Evolutionary conservation across 2,888 invertebrate species (phyloP).

Genomic region (Mechanitis messenoides): DNA sequence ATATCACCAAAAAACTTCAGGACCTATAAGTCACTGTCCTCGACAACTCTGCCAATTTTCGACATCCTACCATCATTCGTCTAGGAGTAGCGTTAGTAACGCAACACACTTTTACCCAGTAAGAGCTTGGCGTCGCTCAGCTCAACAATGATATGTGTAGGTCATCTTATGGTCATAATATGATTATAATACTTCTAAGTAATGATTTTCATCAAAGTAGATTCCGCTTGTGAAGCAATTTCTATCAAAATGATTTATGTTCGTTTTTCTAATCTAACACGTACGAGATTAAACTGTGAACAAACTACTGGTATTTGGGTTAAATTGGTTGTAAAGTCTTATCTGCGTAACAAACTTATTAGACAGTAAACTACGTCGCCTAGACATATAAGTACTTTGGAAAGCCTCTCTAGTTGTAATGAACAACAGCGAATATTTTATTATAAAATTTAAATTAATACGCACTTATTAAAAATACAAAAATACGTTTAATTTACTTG

Average conservation of each 20-base stretch:
- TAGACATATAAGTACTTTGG: slow-evolving; percentile 26
- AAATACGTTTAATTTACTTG: background rate
- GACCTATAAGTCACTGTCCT: too few species aligned
- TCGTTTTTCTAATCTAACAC: slow-evolving; percentile 3
- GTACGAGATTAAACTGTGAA: slow-evolving; percentile 12
- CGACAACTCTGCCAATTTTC: too few species aligned
- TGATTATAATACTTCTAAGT: too few species aligned
- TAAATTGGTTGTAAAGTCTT: slow-evolving; percentile 54
- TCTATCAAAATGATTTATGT: slow-evolving; percentile 1
- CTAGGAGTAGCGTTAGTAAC: too few species aligned
- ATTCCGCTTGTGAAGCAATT: background rate
- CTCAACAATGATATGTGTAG: too few species aligned
- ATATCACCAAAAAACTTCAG: too few species aligned
- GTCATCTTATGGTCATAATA: too few species aligned
- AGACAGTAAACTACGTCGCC: slow-evolving; percentile 11
- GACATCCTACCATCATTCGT: too few species aligned
- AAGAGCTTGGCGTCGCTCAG: too few species aligned
- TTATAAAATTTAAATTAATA: too few species aligned
- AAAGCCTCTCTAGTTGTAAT: background rate
- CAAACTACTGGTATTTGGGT: slow-evolving; percentile 45
- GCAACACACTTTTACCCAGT: too few species aligned
- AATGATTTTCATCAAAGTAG: background rate
- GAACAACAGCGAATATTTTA: too few species aligned
- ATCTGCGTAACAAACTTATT: slow-evolving; percentile 37
- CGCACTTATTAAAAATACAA: background rate